phyloP scores from a whole-genome alignment of 2,888 invertebrate species.

The Caenorhabditis uteleia region DNA sequence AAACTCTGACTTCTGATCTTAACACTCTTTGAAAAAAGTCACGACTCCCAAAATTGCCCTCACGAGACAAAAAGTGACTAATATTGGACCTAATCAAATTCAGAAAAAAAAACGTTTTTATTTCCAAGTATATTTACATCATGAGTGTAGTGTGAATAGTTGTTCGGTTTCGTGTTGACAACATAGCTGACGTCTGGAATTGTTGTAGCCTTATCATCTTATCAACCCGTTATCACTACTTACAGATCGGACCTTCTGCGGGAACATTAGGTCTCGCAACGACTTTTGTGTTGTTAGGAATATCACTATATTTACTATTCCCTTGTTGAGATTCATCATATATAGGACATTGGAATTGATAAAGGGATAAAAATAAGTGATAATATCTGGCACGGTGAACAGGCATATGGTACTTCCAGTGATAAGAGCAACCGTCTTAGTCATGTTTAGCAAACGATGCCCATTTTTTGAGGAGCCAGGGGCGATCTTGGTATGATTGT shows the following conservation, averaged over 20 bases:
- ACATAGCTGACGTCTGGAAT: slow-evolving; percentile 33
- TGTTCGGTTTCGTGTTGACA: slow-evolving; percentile 2
- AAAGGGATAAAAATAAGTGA: slow-evolving; percentile 35
- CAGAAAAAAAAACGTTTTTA: too few species aligned
- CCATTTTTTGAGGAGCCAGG: slow-evolving; percentile 23
- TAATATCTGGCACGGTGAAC: slow-evolving; percentile 45
- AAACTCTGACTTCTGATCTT: too few species aligned
- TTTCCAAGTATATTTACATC: too few species aligned
- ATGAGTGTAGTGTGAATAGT: too few species aligned
- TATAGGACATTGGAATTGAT: slow-evolving; percentile 41
- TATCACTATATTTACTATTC: slow-evolving; percentile 41
- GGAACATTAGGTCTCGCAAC: slow-evolving; percentile 39
- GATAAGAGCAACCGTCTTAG: slow-evolving; percentile 40
- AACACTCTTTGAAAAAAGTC: too few species aligned
- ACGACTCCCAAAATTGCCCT: too few species aligned
- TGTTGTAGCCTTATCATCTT: slow-evolving; percentile 1
- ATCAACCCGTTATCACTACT: background rate
- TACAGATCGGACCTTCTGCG: background rate
- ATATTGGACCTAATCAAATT: too few species aligned
- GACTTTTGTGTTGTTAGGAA: slow-evolving; percentile 45
- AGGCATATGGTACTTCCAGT: slow-evolving; percentile 41
- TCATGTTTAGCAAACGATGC: slow-evolving; percentile 31
- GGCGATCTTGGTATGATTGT: slow-evolving; percentile 27
- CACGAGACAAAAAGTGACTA: too few species aligned
- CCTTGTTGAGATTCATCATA: slow-evolving; percentile 55